Evolutionary conservation across 2,888 invertebrate species (phyloP).

Genomic region (Plagodis dolabraria): DNA sequence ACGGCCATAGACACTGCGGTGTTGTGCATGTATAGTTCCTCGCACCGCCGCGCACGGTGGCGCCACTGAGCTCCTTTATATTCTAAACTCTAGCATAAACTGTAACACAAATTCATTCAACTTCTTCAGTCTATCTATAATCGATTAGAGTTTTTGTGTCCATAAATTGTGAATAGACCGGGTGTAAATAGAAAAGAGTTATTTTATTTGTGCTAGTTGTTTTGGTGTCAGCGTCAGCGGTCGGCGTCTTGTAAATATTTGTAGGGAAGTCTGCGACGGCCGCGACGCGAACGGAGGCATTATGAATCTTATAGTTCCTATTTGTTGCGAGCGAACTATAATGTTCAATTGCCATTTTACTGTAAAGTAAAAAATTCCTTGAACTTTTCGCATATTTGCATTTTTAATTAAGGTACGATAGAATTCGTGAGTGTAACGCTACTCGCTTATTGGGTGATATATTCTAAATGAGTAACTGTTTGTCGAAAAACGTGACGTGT

Average conservation of each 20-base stretch:
- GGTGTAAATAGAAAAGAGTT: conserved; percentile 70
- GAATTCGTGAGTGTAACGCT: conserved; percentile 78
- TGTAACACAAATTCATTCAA: conserved; percentile 78
- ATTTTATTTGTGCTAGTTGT: conserved; percentile 78
- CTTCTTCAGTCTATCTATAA: conserved; percentile 61
- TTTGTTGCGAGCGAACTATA: conserved; percentile 84
- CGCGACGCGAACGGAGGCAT: conserved; percentile 70
- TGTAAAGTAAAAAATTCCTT: conserved; percentile 82
- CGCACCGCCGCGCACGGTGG: conserved; percentile 80
- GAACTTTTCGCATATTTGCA: conserved; percentile 84
- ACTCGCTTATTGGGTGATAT: conserved; percentile 84
- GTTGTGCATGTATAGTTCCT: conserved; percentile 84
- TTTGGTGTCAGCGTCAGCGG: conserved; percentile 64
- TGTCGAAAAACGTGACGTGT: conserved; percentile 76
- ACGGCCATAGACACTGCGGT: conserved; percentile 81
- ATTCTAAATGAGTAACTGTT: conserved; percentile 78
- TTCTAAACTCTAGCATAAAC: conserved; percentile 83
- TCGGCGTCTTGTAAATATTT: conserved; percentile 65
- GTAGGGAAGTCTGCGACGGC: conserved; percentile 37
- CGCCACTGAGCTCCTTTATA: conserved; percentile 79
- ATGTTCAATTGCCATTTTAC: conserved; percentile 82
- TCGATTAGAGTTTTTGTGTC: conserved; percentile 73
- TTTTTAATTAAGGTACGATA: conserved; percentile 83
- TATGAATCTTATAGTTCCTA: conserved; percentile 85
- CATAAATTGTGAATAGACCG: conserved; percentile 72